A percentile compares a stretch with the other conserved stretches of the same genome.
phyloP scores from a whole-genome alignment of 1,140 invertebrate species.

The Drosophila tropicalis region DNA sequence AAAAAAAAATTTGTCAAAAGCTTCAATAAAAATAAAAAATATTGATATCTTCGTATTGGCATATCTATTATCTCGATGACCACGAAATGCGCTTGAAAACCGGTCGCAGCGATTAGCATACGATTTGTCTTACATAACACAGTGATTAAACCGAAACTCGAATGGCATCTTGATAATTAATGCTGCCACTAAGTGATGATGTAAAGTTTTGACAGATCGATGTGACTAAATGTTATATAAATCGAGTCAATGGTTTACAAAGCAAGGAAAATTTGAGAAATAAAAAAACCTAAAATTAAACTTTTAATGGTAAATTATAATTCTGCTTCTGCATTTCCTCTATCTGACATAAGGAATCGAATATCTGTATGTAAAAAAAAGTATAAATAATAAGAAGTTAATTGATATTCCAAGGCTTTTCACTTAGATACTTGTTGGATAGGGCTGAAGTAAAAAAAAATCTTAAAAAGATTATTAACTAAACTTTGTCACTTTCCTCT shows the following conservation, averaged over 20 bases:
- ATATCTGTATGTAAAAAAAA: too few relatives aligned
- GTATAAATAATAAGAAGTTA: too few relatives aligned
- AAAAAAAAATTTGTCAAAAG: constrained; percentile 47
- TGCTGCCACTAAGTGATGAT: constrained; percentile 39
- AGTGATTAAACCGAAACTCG: constrained; percentile 34
- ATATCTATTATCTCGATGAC: constrained; percentile 56
- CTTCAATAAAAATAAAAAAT: constrained; percentile 7
- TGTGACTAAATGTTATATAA: constrained; percentile 26
- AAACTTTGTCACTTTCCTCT: too few relatives aligned
- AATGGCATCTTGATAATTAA: constrained; percentile 35
- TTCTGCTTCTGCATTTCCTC: too few relatives aligned
- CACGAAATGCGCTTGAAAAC: constrained; percentile 42
- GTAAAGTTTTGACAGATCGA: not conserved
- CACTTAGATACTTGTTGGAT: too few relatives aligned
- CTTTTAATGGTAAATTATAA: too few relatives aligned
- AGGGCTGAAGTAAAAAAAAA: too few relatives aligned
- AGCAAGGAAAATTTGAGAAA: too few relatives aligned
- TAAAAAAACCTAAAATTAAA: too few relatives aligned
- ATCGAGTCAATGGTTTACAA: not conserved
- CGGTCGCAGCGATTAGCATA: constrained; percentile 68
- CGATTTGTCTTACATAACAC: constrained; percentile 60
- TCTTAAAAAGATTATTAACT: too few relatives aligned
- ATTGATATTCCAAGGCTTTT: too few relatives aligned
- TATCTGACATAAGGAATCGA: too few relatives aligned
- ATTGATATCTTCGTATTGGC: constrained; percentile 41